Conservation (phyloP, 2,113 vertebrate species). For the Astatotilapia flaviijosephi region DNA sequence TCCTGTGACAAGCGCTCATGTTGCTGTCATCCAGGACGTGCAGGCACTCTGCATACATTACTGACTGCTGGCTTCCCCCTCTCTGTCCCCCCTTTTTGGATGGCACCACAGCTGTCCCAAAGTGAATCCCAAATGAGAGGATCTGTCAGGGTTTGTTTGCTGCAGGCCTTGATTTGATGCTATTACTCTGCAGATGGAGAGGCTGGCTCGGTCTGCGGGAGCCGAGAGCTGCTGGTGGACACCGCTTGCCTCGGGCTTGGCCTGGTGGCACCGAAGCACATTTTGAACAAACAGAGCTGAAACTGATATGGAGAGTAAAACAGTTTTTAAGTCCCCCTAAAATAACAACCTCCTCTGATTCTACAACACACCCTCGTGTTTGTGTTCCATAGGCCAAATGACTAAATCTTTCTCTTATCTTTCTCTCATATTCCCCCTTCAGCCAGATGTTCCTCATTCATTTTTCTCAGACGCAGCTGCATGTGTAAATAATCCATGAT, state of each 20-base stretch:
- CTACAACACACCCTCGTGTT: slow-evolving; percentile 29
- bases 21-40: slow-evolving; percentile 66
- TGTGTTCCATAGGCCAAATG: slow-evolving; percentile 31
- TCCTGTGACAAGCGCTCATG: slow-evolving; percentile 66
- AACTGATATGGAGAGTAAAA: slow-evolving; percentile 10
- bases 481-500: slow-evolving; percentile 75
- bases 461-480: slow-evolving; percentile 70
- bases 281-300: slow-evolving; percentile 48
- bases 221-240: slow-evolving; percentile 55
- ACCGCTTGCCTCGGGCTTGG: slow-evolving; percentile 50
- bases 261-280: slow-evolving; percentile 31
- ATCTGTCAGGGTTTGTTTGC: slow-evolving; percentile 67
- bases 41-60: slow-evolving; percentile 69
- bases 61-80: slow-evolving; percentile 40
- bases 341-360: slow-evolving; percentile 45
- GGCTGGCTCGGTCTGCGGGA: slow-evolving; percentile 24
- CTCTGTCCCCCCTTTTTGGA: slow-evolving; percentile 46
- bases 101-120: slow-evolving; percentile 65
- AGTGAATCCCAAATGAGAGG: slow-evolving; percentile 69
- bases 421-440: slow-evolving; percentile 16
- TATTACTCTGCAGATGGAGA: slow-evolving; percentile 58
- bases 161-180: slow-evolving; percentile 62
- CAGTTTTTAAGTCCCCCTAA: slow-evolving; percentile 8
- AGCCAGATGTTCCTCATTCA: slow-evolving; percentile 76
- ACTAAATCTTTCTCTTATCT: slow-evolving; percentile 17